Evolutionary conservation across 2,113 vertebrate species (phyloP).

Genomic region (Micronisus gabar): DNA sequence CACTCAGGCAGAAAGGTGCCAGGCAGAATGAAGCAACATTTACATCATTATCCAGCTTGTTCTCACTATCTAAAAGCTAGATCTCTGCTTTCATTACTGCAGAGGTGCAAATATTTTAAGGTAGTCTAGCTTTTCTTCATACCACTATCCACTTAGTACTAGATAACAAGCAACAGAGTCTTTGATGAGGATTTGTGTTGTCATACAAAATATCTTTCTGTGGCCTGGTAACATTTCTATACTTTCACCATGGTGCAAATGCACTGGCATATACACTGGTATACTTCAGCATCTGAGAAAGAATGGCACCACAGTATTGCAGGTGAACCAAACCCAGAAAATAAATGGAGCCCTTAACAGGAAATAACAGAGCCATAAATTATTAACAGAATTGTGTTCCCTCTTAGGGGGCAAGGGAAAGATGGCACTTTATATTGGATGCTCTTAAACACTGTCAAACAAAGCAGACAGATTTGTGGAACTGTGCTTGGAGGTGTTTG

Average conservation of each 20-base stretch:
- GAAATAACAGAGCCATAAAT: neutral
- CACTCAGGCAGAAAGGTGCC: neutral
- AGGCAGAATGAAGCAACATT: constrained; percentile 15
- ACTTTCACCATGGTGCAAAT: neutral
- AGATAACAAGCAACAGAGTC: neutral
- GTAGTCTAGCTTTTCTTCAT: neutral
- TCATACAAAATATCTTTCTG: neutral
- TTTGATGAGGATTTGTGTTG: neutral
- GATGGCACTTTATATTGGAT: neutral
- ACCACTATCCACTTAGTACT: neutral
- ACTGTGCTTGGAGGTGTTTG: neutral
- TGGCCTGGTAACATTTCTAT: neutral
- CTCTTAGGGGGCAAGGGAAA: neutral
- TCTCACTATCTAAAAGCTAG: neutral
- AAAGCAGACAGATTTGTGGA: neutral
- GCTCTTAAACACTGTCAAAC: neutral
- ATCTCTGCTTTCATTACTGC: neutral
- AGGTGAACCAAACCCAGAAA: neutral
- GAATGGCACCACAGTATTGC: neutral
- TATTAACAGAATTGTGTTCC: neutral
- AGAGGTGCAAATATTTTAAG: constrained; percentile 1
- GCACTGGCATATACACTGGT: neutral
- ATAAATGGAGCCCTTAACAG: neutral
- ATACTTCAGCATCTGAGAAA: neutral
- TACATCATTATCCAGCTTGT: constrained; percentile 6